These are phyloP conservation scores for Aphodius sticticus DNA, from an alignment of 2,888 invertebrate genomes.

Conservation along the genomic window DNA sequence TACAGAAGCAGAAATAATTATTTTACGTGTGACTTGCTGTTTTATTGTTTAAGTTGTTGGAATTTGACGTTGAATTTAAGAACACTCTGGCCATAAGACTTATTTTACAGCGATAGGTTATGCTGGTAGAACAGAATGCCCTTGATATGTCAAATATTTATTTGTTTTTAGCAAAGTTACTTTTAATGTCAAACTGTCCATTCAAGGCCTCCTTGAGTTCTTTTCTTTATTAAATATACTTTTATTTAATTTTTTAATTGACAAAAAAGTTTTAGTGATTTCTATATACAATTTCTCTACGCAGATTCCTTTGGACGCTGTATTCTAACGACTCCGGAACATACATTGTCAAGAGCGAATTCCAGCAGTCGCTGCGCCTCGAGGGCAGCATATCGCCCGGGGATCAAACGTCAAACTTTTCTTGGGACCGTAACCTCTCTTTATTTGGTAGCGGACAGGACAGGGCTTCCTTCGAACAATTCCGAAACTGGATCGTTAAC, in stretches of 20 bases:
- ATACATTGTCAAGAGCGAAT: slow-evolving; percentile 78
- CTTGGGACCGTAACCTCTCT: slow-evolving; percentile 58
- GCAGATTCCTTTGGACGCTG: slow-evolving; percentile 83
- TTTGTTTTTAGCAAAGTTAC: too few species aligned
- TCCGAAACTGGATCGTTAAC: slow-evolving; percentile 79
- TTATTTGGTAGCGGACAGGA: slow-evolving; percentile 60
- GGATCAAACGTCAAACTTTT: slow-evolving; percentile 50
- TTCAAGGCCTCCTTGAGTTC: too few species aligned
- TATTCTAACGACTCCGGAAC: slow-evolving; percentile 84
- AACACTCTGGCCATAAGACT: too few species aligned
- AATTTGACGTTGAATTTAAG: not conserved
- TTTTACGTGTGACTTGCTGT: not conserved
- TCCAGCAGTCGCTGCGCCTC: slow-evolving; percentile 69
- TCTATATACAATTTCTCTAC: slow-evolving; percentile 34
- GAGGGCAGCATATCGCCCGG: slow-evolving; percentile 58
- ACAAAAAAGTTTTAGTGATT: not conserved
- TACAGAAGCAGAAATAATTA: not conserved
- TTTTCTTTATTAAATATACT: too few species aligned
- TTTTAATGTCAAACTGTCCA: too few species aligned
- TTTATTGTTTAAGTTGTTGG: not conserved
- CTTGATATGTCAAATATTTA: too few species aligned
- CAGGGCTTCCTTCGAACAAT: slow-evolving; percentile 75
- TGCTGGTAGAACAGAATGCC: too few species aligned
- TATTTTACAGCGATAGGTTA: too few species aligned
- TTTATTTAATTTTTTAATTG: too few species aligned